Evolutionary conservation across 2,888 invertebrate species (phyloP).

Genomic region (Lepetodrilus schrolli): DNA sequence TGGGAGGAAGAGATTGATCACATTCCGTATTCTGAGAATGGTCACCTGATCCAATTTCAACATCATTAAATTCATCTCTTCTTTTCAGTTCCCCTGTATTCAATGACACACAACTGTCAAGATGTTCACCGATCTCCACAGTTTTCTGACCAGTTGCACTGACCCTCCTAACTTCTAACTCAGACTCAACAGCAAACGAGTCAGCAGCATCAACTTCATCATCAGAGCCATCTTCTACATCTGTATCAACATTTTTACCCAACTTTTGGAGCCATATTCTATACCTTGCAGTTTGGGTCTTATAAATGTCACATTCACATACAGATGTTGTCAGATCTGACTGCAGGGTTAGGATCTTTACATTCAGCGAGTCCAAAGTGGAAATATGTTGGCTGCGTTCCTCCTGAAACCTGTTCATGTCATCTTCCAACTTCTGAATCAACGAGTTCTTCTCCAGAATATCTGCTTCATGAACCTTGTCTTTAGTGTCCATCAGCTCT

Average conservation of each 20-base stretch:
- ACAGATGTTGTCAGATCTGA: neutral
- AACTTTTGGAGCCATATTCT: neutral
- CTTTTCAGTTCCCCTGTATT: neutral
- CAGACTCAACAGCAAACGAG: neutral
- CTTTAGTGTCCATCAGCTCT: slow-evolving; percentile 8
- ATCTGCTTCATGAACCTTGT: neutral
- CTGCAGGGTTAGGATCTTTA: neutral
- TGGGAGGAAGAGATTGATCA: too few relatives aligned
- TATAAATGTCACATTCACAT: neutral
- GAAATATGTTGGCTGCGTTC: neutral
- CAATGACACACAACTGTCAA: neutral
- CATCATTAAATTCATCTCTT: neutral
- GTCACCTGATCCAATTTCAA: neutral
- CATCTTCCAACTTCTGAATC: neutral
- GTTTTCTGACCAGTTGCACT: neutral
- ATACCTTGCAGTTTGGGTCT: neutral
- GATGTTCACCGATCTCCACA: neutral
- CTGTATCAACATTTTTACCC: neutral
- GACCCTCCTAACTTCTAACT: neutral
- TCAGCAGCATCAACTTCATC: neutral
- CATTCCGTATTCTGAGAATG: too few relatives aligned
- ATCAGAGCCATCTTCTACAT: neutral
- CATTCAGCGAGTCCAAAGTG: neutral
- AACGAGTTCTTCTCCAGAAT: neutral
- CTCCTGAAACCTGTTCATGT: neutral